phyloP scores from a whole-genome alignment of 2,888 invertebrate genomes.

The Drosophila austrosaltans region DNA sequence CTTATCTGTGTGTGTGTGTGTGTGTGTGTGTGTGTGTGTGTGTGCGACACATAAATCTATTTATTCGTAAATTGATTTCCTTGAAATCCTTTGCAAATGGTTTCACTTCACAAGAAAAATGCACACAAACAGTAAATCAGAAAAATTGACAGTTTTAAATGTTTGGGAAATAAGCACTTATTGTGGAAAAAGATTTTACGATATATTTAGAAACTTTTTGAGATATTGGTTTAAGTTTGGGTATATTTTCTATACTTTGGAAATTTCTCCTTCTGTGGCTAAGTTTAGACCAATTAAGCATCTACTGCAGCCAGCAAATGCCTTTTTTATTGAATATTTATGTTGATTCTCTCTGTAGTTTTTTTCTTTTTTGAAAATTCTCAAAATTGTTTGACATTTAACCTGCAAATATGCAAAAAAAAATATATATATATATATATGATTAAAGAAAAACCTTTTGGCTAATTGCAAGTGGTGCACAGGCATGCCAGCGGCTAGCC shows the following conservation, averaged over 20 bases:
- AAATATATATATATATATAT: constrained; percentile 4
- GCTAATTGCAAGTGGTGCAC: constrained; percentile 64
- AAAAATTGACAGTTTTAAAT: constrained; percentile 16
- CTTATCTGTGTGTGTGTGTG: neutral
- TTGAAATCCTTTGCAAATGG: constrained; percentile 8
- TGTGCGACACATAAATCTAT: constrained; percentile 3
- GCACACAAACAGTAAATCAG: neutral
- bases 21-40: neutral
- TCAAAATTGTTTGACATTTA: constrained; percentile 42
- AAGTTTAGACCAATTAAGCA: too few relatives aligned
- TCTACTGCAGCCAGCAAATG: too few relatives aligned
- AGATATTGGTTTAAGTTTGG: neutral
- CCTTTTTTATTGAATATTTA: too few relatives aligned
- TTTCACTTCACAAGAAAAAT: neutral
- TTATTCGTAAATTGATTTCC: constrained; percentile 16
- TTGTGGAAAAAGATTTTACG: neutral
- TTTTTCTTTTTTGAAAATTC: neutral
- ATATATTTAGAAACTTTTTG: neutral
- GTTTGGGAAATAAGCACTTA: constrained; percentile 1
- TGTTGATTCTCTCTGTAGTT: too few relatives aligned
- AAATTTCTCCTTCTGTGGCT: too few relatives aligned
- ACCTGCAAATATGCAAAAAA: constrained; percentile 57
- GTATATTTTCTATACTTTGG: neutral
- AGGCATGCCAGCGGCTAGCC: constrained; percentile 38
- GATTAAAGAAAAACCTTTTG: constrained; percentile 22